phyloP scores from a whole-genome alignment of 2,113 vertebrate genomes.

The Hyperopisus bebe region DNA sequence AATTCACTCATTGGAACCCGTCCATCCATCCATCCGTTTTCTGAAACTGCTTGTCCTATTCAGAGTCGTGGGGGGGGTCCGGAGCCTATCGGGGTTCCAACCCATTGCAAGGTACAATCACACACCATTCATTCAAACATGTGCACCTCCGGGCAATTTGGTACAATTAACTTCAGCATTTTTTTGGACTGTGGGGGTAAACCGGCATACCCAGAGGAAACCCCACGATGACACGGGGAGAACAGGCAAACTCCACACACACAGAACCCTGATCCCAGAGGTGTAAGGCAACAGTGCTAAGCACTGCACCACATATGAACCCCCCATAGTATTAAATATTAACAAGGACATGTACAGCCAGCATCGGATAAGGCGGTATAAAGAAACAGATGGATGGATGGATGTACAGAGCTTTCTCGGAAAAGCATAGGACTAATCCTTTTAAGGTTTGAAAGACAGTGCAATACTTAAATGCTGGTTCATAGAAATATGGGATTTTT shows the following conservation, averaged over 20 bases:
- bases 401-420: not conserved
- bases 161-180: too few species aligned
- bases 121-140: too few species aligned
- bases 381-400: not conserved
- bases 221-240: too few species aligned
- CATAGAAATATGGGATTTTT: not conserved
- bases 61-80: too few species aligned
- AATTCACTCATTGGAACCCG: not conserved
- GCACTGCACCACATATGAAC: not conserved
- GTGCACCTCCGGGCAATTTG: too few species aligned
- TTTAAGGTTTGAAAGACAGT: not conserved
- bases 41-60: too few species aligned
- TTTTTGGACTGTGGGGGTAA: too few species aligned
- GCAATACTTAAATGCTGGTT: not conserved
- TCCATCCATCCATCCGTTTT: not conserved
- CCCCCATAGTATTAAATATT: not conserved
- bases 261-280: too few species aligned
- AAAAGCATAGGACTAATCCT: not conserved
- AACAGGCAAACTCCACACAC: too few species aligned
- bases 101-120: not conserved
- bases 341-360: not conserved
- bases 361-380: not conserved
- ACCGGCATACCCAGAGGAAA: too few species aligned
- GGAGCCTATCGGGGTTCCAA: too few species aligned
- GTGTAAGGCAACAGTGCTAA: too few species aligned